Evolutionary conservation across 2,113 vertebrate species (phyloP).

Genomic region (Sterrhoptilus dennistouni): DNA sequence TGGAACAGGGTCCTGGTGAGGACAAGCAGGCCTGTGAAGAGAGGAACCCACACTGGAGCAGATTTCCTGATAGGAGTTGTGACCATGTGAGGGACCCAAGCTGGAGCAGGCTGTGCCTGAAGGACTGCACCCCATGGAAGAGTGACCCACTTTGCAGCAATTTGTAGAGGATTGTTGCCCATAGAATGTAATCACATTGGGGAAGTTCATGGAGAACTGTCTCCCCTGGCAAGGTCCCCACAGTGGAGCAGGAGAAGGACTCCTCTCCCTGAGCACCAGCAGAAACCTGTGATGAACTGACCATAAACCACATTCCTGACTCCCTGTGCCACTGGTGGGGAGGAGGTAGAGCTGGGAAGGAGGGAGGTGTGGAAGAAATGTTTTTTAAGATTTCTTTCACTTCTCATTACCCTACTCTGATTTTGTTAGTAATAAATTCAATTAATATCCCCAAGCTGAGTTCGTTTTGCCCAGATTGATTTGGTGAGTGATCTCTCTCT

Average conservation of each 20-base stretch:
- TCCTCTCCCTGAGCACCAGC: not conserved
- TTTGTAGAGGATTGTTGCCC: not conserved
- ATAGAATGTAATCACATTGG: not conserved
- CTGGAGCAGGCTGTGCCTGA: not conserved
- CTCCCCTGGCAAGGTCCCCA: not conserved
- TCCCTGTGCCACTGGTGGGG: not conserved
- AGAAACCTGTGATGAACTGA: not conserved
- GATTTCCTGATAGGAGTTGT: not conserved
- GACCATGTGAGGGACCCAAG: not conserved
- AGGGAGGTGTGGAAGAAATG: not conserved
- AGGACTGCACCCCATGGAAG: too few relatives aligned
- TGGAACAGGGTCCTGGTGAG: not conserved
- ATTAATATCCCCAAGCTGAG: not conserved
- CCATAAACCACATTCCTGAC: not conserved
- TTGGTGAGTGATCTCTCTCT: not conserved
- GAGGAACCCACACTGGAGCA: accelerated
- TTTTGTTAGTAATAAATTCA: not conserved
- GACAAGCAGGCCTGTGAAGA: not conserved
- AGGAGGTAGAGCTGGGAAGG: not conserved
- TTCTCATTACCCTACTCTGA: not conserved
- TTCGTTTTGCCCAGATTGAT: not conserved
- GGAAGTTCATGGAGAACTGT: not conserved
- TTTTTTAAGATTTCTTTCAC: not conserved
- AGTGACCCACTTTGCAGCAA: not conserved
- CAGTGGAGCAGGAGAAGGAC: not conserved